Evolutionary conservation across 2,888 invertebrate species (phyloP), one percentile per base, ranked within the genome.

Genomic region (Melinaea marsaeus): DNA sequence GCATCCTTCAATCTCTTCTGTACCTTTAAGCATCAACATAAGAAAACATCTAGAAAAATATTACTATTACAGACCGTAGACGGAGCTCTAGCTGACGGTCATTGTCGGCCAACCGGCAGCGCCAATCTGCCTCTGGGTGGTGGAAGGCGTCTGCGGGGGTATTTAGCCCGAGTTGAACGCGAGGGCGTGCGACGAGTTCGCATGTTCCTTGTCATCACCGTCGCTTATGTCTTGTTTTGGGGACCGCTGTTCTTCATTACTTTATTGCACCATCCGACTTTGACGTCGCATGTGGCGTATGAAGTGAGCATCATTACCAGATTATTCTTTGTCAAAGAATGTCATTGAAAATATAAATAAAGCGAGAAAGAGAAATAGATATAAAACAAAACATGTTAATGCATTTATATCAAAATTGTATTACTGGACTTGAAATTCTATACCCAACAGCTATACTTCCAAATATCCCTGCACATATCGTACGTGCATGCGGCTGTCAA

Each of bases 201-300:
- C 84, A 96, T 96, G 95, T 96, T 96, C 85, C 92, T 95, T 67
- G 95, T 96, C 74, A 95, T 96, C 79, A 95, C 95, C 0, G 94
- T 95, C 0, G 95, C 96, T 37, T 97, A 97, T 84, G 93, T 96
- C 55, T 91, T 97, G 60, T 97, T 97, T 88, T 97, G 97, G 97
- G 96, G 97, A 68, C 97, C 97, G 13, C 90, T 97, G 69, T 97
- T 97, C 87, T 93, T 97, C 72, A 95, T 97, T 73, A 97, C 96
- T 2, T 89, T 97, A 68, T 92, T 95, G 61, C 94, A 95, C 79
- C 95, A 95, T 79, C 95, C 95, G 3, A 89, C 94, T 58, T 90
- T 95, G 70, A 95, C 94, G 57, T 94, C 93, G 71, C 93, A 94
- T 71, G 92, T 94, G 69, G 94, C 95, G 69, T 95, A 95, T 84